Evolutionary conservation across 2,888 invertebrate genomes (phyloP), one percentile per base, ranked within the genome.

Genomic region (Phyto melanocephala): DNA sequence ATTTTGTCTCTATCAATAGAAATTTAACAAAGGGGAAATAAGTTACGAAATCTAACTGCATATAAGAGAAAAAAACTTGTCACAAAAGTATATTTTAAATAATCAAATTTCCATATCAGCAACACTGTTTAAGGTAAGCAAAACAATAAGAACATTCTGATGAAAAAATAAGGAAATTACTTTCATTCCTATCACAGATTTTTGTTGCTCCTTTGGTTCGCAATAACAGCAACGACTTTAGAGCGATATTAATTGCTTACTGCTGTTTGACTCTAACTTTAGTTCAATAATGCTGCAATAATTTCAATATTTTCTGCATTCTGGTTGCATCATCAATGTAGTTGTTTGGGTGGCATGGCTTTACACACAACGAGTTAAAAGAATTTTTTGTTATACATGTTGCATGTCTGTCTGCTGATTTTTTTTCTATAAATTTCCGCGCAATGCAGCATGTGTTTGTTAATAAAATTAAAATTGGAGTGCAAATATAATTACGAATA

Each of bases 191-290:
- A n/a, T 28, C 28, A 28, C 6, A 5, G 28, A 7, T 35, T 47
- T 45, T 47, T 47, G n/a, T 17, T 37, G 22, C 15, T 42, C 42
- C 20, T 60, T 35, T 11, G 24, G n/a, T 22, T 58, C 13, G 11
- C 50, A 65, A 40, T 13, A 52, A 65, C 42, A 50, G n/a, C 75
- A 82, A 71, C 76, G 60, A 63, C 54, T 82, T 79, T 67, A 76
- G 76, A 79, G 68, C 71, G 71, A 71, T 80, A 79, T 79, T 82
- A 82, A 82, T 80, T 80, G 82, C 79, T 67, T 76, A 72, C 82
- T 80, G 50, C 82, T 80, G 50, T 76, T 75, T 71, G 75, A 82
- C 67, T 76, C 56, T 47, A 63, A 60, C 74, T 68, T 60, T 40
- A 28, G 62, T 65, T 81, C 54, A 62, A 42, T 75, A 74, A 45